phyloP scores from a whole-genome alignment of 2,888 invertebrate genomes.

The Andrena hattorfiana region DNA sequence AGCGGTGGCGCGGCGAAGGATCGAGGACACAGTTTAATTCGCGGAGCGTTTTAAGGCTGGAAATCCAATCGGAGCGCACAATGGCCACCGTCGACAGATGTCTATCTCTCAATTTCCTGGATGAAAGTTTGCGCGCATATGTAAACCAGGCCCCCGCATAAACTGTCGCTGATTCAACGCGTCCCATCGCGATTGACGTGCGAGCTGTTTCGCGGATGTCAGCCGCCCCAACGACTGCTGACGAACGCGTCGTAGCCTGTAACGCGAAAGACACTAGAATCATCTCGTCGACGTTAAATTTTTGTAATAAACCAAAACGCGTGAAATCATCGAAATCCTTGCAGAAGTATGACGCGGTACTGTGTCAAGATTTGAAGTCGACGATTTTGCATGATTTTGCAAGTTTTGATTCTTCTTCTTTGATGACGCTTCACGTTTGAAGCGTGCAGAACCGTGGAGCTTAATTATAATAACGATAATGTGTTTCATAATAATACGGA shows the following conservation, averaged over 20 bases:
- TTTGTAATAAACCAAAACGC: neutral
- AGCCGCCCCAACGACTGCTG: constrained; percentile 34
- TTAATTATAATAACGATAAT: no score
- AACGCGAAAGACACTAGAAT: constrained; percentile 7
- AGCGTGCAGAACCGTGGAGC: no score
- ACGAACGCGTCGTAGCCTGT: constrained; percentile 14
- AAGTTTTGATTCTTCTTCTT: no score
- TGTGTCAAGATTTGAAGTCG: neutral
- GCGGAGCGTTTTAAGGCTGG: constrained; percentile 70
- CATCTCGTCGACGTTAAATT: neutral
- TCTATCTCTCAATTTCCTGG: constrained; percentile 75
- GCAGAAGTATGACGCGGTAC: neutral
- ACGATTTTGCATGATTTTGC: neutral
- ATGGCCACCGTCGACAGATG: constrained; percentile 72
- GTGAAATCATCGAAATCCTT: neutral
- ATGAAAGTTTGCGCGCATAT: constrained; percentile 70
- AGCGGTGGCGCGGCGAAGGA: constrained; percentile 48
- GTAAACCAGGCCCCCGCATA: constrained; percentile 56
- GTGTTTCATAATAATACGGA: no score
- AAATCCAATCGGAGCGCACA: constrained; percentile 71
- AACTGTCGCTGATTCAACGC: constrained; percentile 60
- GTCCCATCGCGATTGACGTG: constrained; percentile 49
- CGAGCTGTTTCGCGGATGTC: constrained; percentile 46
- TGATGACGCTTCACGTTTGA: no score
- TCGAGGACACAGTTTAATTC: constrained; percentile 71